These are phyloP conservation scores for Neotoma lepida DNA, from an alignment of 2,113 vertebrate species.

Conservation along the genomic window DNA sequence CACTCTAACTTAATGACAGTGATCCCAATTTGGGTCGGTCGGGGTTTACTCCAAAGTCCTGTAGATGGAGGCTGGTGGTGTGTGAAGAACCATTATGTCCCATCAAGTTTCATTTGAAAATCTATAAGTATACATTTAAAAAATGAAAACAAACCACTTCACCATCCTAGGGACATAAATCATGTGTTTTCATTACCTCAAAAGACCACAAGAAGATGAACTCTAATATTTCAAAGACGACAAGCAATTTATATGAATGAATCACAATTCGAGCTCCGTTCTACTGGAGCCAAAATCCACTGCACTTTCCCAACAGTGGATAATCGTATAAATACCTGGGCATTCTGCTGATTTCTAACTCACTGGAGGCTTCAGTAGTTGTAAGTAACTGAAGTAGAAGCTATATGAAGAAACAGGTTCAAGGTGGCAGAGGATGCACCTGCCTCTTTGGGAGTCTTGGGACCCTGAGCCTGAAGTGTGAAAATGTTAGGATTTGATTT, in stretches of 20 bases:
- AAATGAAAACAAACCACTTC: constrained; percentile 83
- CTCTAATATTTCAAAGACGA: constrained; percentile 86
- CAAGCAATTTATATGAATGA: constrained; percentile 84
- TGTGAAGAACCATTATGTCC: constrained; percentile 75
- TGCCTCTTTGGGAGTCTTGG: constrained; percentile 20
- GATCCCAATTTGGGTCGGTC: constrained; percentile 25
- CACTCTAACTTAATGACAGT: not conserved
- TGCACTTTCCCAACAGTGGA: constrained; percentile 66
- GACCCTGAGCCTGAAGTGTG: constrained; percentile 7
- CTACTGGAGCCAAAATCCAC: constrained; percentile 71
- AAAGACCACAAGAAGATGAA: constrained; percentile 84
- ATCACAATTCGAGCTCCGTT: constrained; percentile 82
- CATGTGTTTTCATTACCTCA: constrained; percentile 83
- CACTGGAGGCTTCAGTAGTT: constrained; percentile 49
- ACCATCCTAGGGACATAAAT: constrained; percentile 81
- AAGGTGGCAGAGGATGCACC: constrained; percentile 42
- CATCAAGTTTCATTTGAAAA: constrained; percentile 85
- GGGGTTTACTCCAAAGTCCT: constrained; percentile 32
- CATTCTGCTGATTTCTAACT: constrained; percentile 65
- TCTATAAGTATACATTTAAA: constrained; percentile 82
- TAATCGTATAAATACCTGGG: constrained; percentile 59
- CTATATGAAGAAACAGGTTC: not conserved
- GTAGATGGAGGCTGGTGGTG: constrained; percentile 70
- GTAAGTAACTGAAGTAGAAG: not conserved
- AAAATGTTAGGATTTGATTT: constrained; percentile 17